Evolutionary conservation across 2,888 invertebrate species (phyloP), one percentile per base, ranked within the genome.

Genomic region (Formica aserva): DNA sequence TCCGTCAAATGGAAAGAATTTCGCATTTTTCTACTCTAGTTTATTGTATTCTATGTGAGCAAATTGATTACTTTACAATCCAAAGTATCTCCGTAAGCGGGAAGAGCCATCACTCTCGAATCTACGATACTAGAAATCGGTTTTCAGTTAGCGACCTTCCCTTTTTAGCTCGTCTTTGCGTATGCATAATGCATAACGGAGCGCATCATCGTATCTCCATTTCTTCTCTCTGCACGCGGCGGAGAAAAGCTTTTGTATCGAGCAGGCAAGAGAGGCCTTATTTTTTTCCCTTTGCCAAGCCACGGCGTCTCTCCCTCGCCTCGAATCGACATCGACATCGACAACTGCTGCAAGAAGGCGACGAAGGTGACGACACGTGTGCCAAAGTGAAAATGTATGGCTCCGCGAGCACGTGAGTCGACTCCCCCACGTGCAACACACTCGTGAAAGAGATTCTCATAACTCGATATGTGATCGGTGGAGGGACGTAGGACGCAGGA

Each of bases 321-420:
- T n/a, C 74, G 76, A 77, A 65, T 82, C 78, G 83, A 82, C 83
- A 75, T 83, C 85, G 88, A 78, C 85, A 78, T 78, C 80, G 85
- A 86, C 86, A 82, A 90, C 90, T 90, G 90, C 90, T 90, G 90
- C 84, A 77, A 85, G 85, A 92, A 92, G 86, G 91, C 89, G 92
- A 91, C 91, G 91, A 91, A 91, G 86, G 87, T 88, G 92, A 93
- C 93, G 92, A 93, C 95, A 94, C 93, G 93, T 95, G 95, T 92
- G 94, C 93, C 92, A 94, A 94, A 94, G 94, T 94, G 95, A 95
- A 94, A 95, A 95, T 93, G 92, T 94, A 94, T 94, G 90, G 92
- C 92, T 52, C 88, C 86, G 74, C 86, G 84, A 85, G 90, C 92
- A 92, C 94, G 94, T 94, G 94, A 94, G 92, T 82, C 89, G 93